A percentile compares a stretch with the other conserved stretches of the same genome.
These are phyloP conservation scores for Malacoctenus gilli DNA, from an alignment of 2,797 vertebrate species.

Conservation along the genomic window DNA sequence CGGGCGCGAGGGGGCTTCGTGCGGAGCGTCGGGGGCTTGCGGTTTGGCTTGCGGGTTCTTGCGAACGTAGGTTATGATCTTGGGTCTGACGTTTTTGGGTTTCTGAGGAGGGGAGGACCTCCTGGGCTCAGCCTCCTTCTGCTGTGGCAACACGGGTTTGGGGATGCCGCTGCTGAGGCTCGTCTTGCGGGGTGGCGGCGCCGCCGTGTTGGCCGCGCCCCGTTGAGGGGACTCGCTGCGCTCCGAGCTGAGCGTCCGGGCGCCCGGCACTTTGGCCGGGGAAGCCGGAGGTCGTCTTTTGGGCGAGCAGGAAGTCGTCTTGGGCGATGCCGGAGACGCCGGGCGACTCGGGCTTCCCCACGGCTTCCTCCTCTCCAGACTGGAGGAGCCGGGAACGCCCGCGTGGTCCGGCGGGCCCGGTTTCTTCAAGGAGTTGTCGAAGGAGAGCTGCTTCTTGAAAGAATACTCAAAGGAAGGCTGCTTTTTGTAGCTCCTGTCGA, in stretches of 20 bases:
- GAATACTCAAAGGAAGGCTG: constrained; percentile 73
- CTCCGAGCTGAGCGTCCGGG: constrained; percentile 68
- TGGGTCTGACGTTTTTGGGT: constrained; percentile 91
- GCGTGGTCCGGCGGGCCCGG: constrained; percentile 71
- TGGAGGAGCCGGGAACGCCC: constrained; percentile 60
- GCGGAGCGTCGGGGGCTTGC: constrained; percentile 69
- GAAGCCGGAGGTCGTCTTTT: constrained; percentile 72
- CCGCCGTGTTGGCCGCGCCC: constrained; percentile 62
- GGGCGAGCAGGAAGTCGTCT: constrained; percentile 71
- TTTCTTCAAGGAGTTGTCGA: constrained; percentile 75
- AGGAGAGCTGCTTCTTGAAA: constrained; percentile 76
- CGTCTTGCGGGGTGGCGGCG: constrained; percentile 83
- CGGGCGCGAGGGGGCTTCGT: constrained; percentile 74
- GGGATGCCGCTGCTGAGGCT: constrained; percentile 84
- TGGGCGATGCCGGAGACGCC: constrained; percentile 66
- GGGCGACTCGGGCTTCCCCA: constrained; percentile 76
- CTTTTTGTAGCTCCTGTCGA: constrained; percentile 75
- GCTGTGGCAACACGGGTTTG: constrained; percentile 80
- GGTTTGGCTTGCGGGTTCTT: constrained; percentile 85
- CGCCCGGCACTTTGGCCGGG: constrained; percentile 69
- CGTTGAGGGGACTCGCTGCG: constrained; percentile 71
- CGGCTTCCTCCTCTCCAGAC: constrained; percentile 80
- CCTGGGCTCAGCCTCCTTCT: constrained; percentile 80
- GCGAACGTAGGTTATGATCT: constrained; percentile 96
- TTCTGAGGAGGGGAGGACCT: constrained; percentile 78